Base-by-base conservation (phyloP, 2,797 vertebrate genomes). In the Gymnothorax javanicus region DNA sequence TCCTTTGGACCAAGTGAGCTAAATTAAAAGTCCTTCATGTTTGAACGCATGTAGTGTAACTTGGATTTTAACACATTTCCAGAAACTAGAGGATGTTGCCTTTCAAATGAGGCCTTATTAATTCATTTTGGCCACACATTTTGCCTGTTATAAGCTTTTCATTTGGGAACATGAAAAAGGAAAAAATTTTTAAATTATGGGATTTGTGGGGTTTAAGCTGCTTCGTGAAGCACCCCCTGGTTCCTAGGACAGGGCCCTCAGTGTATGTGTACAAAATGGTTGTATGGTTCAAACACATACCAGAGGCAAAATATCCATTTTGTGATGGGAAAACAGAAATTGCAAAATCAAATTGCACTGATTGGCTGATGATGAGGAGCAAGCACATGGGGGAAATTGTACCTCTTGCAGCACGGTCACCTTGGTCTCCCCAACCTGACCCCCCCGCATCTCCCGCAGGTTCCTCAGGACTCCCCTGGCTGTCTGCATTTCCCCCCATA, bases 401-500 rank as follows among this genome's bases (percentile, higher is more conserved):
- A 96, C 96, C 90, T 95, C 90, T 83, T 91, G 89, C 77, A 87
- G 90, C 88, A 87, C 82, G 83, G 84, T 59, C 79, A 86, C 85
- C 87, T 93, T 67, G 0, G 89, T 89, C 73, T 92, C 91, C 88
- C 86, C 86, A 50, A 88, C 73, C 84, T 57, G 88, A 64, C 94
- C 93, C 75, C 86, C 88, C 62, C 82, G 89, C 92, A 92, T 90
- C 62, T 92, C 89, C 50, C 93, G 95, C 82, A 96, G 88, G 15
- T 90, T 91, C 50, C 84, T 86, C 60, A 94, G 94, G 23, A 97
- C 56, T 4, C 90, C 88, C 50, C 91, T 87, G n/a, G 96, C 96
- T 64, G 93, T 93, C 87, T 94, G 94, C 25, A 91, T 92, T 91
- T 97, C 96, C 71, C 85, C 86, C 88, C 93, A 93, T 1, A 96